Evolutionary conservation across 2,888 invertebrate species (phyloP).

Genomic region (Eupsilia transversa): DNA sequence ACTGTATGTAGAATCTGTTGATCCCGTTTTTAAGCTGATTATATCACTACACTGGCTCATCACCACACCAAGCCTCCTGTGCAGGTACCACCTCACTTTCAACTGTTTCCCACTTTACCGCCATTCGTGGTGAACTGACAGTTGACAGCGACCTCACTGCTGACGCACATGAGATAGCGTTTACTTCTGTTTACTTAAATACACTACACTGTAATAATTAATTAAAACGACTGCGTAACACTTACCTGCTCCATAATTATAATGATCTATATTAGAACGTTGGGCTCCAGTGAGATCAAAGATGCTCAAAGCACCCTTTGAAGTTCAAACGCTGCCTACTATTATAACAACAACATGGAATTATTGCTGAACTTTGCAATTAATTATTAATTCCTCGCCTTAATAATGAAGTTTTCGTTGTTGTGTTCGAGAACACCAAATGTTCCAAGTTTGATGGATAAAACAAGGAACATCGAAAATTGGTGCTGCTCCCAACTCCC

Average conservation of each 20-base stretch:
- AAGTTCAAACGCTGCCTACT: conserved; percentile 32
- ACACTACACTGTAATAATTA: no score
- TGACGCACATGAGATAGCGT: no score
- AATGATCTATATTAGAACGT: conserved; percentile 9
- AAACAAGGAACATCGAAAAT: conserved; percentile 60
- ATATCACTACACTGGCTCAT: no score
- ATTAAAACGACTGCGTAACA: background rate
- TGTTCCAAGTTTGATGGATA: conserved; percentile 65
- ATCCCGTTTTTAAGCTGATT: no score
- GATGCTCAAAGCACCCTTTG: conserved; percentile 41
- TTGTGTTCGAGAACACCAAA: conserved; percentile 56
- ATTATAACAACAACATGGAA: conserved; percentile 51
- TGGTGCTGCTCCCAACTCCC: conserved; percentile 52
- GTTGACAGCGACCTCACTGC: no score
- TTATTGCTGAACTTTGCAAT: conserved; percentile 61
- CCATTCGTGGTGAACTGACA: no score
- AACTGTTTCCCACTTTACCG: no score
- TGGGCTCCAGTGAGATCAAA: conserved; percentile 29
- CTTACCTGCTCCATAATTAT: conserved; percentile 12
- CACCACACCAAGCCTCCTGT: no score
- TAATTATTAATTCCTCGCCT: conserved; percentile 58
- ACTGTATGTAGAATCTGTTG: no score
- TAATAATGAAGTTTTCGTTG: conserved; percentile 63
- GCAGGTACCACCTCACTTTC: no score
- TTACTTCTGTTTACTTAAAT: no score